Evolutionary conservation across 2,113 vertebrate species (phyloP).

Genomic region (Lathamus discolor): DNA sequence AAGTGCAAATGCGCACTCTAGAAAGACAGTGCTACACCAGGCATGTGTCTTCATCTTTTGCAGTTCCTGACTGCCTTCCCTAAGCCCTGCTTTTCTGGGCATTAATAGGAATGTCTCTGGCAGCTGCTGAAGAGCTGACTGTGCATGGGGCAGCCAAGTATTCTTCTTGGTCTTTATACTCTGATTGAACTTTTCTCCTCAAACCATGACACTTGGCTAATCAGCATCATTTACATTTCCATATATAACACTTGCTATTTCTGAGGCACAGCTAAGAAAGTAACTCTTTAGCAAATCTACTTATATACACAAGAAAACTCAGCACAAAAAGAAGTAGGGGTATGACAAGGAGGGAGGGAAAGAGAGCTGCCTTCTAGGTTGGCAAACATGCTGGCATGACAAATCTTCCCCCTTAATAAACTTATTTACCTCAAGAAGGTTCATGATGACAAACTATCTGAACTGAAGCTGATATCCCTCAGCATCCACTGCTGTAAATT

Average conservation of each 20-base stretch:
- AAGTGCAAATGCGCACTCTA: background rate
- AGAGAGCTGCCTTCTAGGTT: background rate
- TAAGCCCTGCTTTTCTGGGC: background rate
- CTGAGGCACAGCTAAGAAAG: background rate
- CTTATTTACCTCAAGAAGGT: constrained; percentile 65
- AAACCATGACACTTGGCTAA: constrained; percentile 3
- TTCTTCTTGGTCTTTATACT: background rate
- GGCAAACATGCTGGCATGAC: constrained; percentile 44
- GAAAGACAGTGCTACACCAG: background rate
- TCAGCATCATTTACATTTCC: constrained; percentile 1
- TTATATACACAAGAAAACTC: background rate
- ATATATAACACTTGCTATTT: background rate
- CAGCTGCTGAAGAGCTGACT: background rate
- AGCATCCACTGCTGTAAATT: constrained; percentile 53
- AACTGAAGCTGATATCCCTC: constrained; percentile 53
- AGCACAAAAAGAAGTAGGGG: background rate
- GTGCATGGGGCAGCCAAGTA: background rate
- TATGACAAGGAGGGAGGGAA: background rate
- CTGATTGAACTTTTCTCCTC: background rate
- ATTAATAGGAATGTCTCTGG: background rate
- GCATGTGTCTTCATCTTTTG: background rate
- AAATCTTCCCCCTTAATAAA: constrained; percentile 67
- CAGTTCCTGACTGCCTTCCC: background rate
- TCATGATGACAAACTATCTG: constrained; percentile 64
- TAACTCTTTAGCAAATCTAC: background rate